phyloP scores from a whole-genome alignment of 2,113 vertebrate genomes.

The Globicephala melas region DNA sequence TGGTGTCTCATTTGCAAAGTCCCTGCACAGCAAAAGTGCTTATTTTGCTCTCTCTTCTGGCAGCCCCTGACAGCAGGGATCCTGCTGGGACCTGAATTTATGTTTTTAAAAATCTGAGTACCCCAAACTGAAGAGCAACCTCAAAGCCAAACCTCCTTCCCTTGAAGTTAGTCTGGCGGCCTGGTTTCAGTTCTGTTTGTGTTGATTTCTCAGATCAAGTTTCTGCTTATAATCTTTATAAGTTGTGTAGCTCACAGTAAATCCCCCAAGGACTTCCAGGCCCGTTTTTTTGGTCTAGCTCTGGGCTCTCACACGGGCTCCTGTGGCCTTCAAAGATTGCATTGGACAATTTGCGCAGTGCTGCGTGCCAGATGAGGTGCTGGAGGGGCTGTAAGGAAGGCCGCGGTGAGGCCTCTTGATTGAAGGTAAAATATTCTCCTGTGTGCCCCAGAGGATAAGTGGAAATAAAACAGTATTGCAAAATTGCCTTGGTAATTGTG shows the following conservation, averaged over 20 bases:
- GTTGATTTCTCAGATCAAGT: constrained; percentile 30
- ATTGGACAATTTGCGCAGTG: background rate
- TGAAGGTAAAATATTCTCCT: constrained; percentile 62
- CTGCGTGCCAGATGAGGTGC: background rate
- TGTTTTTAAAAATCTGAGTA: constrained; percentile 32
- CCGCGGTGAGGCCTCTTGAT: background rate
- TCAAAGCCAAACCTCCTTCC: constrained; percentile 23
- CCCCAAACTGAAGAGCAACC: constrained; percentile 37
- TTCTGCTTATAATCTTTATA: background rate
- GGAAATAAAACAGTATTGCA: constrained; percentile 59
- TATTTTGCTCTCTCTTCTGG: background rate
- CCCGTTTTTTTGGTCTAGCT: background rate
- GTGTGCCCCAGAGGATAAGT: constrained; percentile 38
- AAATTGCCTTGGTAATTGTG: constrained; percentile 58
- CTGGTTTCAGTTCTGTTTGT: background rate
- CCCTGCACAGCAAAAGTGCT: background rate
- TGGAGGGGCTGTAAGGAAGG: background rate
- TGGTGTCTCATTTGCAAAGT: background rate
- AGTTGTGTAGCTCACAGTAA: background rate
- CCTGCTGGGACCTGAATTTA: constrained; percentile 41
- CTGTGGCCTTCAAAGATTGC: background rate
- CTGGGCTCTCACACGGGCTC: background rate
- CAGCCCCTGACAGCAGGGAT: background rate
- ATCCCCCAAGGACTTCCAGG: background rate
- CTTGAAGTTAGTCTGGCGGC: constrained; percentile 29